phyloP scores from a whole-genome alignment of 2,888 invertebrate species.

The Acleris emargana region DNA sequence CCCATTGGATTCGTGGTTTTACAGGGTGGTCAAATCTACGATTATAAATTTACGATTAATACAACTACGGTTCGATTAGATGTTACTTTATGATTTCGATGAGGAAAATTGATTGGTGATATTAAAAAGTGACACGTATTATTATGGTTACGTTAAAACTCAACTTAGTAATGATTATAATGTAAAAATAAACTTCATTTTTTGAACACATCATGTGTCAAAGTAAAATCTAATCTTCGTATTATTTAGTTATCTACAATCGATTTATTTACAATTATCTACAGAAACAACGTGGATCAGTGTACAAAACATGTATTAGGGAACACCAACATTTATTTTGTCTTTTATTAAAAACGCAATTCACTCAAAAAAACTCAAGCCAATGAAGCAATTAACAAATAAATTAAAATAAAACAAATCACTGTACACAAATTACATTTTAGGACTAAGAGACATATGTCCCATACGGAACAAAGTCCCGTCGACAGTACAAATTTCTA shows the following conservation, averaged over 20 bases:
- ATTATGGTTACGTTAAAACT: too few species aligned
- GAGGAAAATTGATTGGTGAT: too few species aligned
- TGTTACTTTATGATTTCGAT: too few species aligned
- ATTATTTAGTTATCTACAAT: background rate
- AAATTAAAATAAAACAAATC: constrained; percentile 32
- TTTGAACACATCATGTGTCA: constrained; percentile 3
- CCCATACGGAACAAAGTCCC: constrained; percentile 14
- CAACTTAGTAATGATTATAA: too few species aligned
- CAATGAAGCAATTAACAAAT: constrained; percentile 30
- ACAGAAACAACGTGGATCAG: constrained; percentile 18
- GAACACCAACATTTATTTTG: constrained; percentile 16
- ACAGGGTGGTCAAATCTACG: too few species aligned
- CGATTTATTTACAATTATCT: constrained; percentile 11
- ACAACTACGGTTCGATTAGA: too few species aligned
- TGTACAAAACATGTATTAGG: constrained; percentile 14
- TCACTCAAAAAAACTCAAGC: constrained; percentile 11
- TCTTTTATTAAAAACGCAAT: constrained; percentile 19
- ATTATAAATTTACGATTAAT: too few species aligned
- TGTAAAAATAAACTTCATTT: constrained; percentile 16
- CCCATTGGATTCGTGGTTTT: too few species aligned
- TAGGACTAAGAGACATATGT: constrained; percentile 15
- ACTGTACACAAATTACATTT: constrained; percentile 26
- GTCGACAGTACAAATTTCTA: constrained; percentile 24
- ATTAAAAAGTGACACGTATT: too few species aligned
- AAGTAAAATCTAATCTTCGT: constrained; percentile 1